Evolutionary conservation across 1,140 invertebrate species (phyloP).

Genomic region (Lepidurus apus): DNA sequence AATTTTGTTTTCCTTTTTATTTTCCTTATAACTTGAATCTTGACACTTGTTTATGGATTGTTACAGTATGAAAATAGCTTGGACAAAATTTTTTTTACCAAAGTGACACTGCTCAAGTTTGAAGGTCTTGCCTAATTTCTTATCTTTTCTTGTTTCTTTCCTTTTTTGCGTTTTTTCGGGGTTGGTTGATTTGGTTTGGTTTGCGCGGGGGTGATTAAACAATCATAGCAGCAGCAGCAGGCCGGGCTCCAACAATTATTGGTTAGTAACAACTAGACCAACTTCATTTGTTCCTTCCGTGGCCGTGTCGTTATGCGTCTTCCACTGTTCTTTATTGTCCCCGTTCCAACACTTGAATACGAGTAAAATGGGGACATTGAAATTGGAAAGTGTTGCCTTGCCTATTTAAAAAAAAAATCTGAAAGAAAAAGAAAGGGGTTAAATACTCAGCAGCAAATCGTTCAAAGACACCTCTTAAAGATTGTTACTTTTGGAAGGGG

Average conservation of each 20-base stretch:
- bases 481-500: no score
- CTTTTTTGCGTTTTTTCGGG: constrained; percentile 16
- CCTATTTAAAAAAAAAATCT: no score
- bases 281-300: constrained; percentile 21
- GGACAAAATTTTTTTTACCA: no score
- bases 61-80: neutral
- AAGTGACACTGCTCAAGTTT: no score
- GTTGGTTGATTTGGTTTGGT: constrained; percentile 14
- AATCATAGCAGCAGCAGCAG: constrained; percentile 38
- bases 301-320: neutral
- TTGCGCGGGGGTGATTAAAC: constrained; percentile 9
- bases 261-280: constrained; percentile 36
- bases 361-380: neutral
- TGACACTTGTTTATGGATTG: neutral
- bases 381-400: neutral
- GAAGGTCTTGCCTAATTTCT: constrained; percentile 27
- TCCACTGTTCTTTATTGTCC: neutral
- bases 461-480: no score
- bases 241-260: constrained; percentile 37
- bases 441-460: no score
- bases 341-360: neutral
- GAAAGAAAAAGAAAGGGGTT: no score
- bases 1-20: neutral
- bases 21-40: neutral
- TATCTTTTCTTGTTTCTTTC: constrained; percentile 30